A percentile compares a stretch with the other conserved stretches of the same genome.
Conservation (phyloP, 1,140 invertebrate genomes). For the Trypoxylus dichotomus region DNA sequence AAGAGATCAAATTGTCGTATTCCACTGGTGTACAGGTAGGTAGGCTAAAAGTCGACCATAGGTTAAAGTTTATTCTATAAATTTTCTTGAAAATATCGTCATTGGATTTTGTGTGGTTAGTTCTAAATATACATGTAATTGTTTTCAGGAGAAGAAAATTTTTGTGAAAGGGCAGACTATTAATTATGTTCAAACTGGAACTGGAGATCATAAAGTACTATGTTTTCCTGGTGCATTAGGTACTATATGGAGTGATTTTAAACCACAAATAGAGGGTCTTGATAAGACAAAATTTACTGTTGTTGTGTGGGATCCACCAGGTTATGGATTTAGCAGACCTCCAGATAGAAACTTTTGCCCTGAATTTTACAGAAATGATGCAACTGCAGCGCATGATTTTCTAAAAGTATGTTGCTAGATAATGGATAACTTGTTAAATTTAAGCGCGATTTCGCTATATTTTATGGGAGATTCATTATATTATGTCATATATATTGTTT, state of each 20-base stretch:
- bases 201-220: slow-evolving; percentile 68
- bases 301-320: slow-evolving; percentile 86
- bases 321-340: slow-evolving; percentile 83
- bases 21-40: background rate
- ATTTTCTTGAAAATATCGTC: too few species aligned
- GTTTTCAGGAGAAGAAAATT: slow-evolving; percentile 44
- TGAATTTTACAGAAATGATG: slow-evolving; percentile 77
- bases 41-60: background rate
- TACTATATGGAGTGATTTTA: slow-evolving; percentile 79
- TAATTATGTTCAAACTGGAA: slow-evolving; percentile 74
- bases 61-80: background rate
- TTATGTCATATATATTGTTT: too few species aligned
- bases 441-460: too few species aligned
- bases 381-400: slow-evolving; percentile 66
- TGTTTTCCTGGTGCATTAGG: slow-evolving; percentile 78
- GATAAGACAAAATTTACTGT: slow-evolving; percentile 71
- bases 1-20: background rate
- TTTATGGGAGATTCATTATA: too few species aligned
- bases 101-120: background rate
- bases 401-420: slow-evolving; percentile 65
- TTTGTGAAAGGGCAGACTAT: slow-evolving; percentile 51
- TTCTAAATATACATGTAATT: background rate
- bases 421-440: too few species aligned
- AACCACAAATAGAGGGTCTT: slow-evolving; percentile 73
- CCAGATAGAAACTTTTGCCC: slow-evolving; percentile 70